A percentile compares a stretch with the other conserved stretches of the same genome.
Evolutionary conservation across 2,113 vertebrate species (phyloP).

Genomic region (Cryptotis parvus): DNA sequence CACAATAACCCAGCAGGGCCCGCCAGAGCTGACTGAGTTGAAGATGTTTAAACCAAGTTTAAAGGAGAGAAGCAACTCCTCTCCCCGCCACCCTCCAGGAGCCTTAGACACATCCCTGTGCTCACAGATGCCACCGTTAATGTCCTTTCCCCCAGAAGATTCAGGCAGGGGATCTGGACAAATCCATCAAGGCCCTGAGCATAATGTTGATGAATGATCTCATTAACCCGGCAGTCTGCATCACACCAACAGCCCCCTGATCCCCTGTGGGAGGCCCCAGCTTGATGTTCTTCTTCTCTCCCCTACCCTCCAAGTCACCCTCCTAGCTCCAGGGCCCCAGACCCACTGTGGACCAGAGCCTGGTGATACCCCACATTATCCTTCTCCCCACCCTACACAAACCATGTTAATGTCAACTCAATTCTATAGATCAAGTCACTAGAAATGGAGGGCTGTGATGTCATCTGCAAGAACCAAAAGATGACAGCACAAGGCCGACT

Average conservation of each 20-base stretch:
- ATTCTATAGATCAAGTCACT: background rate
- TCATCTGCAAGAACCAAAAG: background rate
- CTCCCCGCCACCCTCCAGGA: constrained; percentile 47
- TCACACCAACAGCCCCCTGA: background rate
- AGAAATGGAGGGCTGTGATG: background rate
- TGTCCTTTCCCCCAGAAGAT: constrained; percentile 67
- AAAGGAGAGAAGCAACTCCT: constrained; percentile 52
- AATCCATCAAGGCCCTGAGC: constrained; percentile 69
- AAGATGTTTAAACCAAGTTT: constrained; percentile 56
- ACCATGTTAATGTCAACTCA: background rate
- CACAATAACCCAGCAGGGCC: constrained; percentile 69
- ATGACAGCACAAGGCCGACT: background rate
- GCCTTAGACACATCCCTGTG: constrained; percentile 38
- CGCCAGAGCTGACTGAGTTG: constrained; percentile 45
- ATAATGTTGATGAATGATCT: constrained; percentile 67
- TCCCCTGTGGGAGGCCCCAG: constrained; percentile 2
- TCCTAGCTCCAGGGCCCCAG: background rate
- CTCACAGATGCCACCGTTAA: constrained; percentile 72
- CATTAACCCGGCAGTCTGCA: constrained; percentile 63
- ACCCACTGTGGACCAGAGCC: background rate
- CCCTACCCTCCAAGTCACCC: background rate
- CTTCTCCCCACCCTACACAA: background rate
- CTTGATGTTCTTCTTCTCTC: background rate
- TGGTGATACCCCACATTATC: fast-evolving
- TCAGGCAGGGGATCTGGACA: background rate